These are phyloP conservation scores for Rhineura floridana DNA, from an alignment of 2,113 vertebrate genomes.

Conservation along the genomic window DNA sequence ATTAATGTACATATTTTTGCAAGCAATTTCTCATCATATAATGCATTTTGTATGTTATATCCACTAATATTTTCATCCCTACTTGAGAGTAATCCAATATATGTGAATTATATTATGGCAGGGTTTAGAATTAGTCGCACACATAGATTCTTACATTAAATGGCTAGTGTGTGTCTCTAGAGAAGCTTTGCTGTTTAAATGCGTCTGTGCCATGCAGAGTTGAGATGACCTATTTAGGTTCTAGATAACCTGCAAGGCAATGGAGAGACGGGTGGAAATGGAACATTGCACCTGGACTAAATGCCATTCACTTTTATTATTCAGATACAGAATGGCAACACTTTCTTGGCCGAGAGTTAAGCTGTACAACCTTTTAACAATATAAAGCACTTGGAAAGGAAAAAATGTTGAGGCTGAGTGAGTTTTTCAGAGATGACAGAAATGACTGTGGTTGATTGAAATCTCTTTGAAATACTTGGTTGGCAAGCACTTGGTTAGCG, in stretches of 20 bases:
- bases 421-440: not conserved
- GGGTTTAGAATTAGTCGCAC: not conserved
- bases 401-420: not conserved
- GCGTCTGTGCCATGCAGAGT: not conserved
- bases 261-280: not conserved
- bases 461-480: not conserved
- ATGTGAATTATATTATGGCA: not conserved
- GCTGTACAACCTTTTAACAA: not conserved
- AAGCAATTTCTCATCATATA: no score
- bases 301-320: not conserved
- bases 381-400: not conserved
- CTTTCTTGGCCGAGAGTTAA: not conserved
- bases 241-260: not conserved
- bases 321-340: not conserved
- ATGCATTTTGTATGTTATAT: no score
- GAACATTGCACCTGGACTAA: not conserved
- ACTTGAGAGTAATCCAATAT: no score
- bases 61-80: no score
- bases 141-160: not conserved
- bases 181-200: not conserved
- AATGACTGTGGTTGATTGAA: not conserved
- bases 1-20: no score
- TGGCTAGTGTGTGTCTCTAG: not conserved
- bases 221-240: not conserved
- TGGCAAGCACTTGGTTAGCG: not conserved